These are phyloP conservation scores for Phenganax stokvisi DNA, from an alignment of 92 coral and sea anemone genomes.

Conservation along the genomic window DNA sequence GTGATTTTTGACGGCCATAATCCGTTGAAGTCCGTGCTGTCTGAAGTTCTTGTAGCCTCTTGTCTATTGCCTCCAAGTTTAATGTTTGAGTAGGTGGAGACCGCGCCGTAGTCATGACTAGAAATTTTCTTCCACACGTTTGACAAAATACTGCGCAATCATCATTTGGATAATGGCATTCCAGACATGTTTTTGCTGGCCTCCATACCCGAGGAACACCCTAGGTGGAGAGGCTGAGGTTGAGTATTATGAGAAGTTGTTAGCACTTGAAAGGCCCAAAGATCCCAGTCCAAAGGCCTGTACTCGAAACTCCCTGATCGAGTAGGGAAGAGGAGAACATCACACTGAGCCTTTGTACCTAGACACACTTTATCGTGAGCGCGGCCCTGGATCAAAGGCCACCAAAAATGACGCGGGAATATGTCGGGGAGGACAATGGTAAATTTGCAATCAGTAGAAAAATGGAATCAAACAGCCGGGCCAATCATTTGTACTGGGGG, in stretches of 20 bases:
- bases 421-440: slow-evolving; percentile 38
- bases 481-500: slow-evolving; percentile 37
- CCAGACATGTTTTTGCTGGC: slow-evolving; percentile 14
- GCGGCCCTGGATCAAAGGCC: slow-evolving; percentile 45
- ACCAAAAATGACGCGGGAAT: slow-evolving; percentile 49
- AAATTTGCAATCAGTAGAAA: slow-evolving; percentile 16
- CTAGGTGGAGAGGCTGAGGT: neutral
- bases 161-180: slow-evolving; percentile 41
- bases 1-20: slow-evolving; percentile 37
- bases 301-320: slow-evolving; percentile 10
- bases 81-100: neutral
- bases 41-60: slow-evolving; percentile 9
- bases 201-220: slow-evolving; percentile 24
- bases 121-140: neutral
- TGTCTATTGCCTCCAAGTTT: slow-evolving; percentile 17
- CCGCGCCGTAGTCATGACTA: too few species aligned
- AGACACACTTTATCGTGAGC: slow-evolving; percentile 28
- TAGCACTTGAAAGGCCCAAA: slow-evolving; percentile 32
- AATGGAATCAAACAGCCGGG: slow-evolving; percentile 38
- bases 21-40: slow-evolving; percentile 11
- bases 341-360: slow-evolving; percentile 35
- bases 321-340: slow-evolving; percentile 43
- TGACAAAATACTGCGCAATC: slow-evolving; percentile 43
- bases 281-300: slow-evolving; percentile 34
- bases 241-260: slow-evolving; percentile 10